Evolutionary conservation across 2,113 vertebrate genomes (phyloP).

Genomic region (Ailuropoda melanoleuca): DNA sequence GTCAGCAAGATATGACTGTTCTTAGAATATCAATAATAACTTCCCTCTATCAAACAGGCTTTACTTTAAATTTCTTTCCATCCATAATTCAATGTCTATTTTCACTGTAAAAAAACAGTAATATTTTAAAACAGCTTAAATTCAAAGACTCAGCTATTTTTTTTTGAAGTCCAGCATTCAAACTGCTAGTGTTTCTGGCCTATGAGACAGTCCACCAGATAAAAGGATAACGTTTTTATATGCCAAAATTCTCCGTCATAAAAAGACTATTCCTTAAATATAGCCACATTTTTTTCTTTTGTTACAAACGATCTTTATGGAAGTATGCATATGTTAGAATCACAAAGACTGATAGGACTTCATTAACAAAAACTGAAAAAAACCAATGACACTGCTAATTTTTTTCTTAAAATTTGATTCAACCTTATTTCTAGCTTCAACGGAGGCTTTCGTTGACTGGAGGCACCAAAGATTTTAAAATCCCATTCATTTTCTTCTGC

Average conservation of each 20-base stretch:
- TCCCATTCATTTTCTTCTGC: conserved; percentile 55
- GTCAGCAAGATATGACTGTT: background rate
- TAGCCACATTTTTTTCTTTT: conserved; percentile 63
- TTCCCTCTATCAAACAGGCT: background rate
- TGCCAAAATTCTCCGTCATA: conserved; percentile 28
- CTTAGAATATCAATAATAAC: background rate
- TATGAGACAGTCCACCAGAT: conserved; percentile 50
- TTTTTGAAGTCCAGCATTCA: conserved; percentile 50
- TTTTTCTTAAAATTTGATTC: conserved; percentile 21
- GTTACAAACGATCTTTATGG: conserved; percentile 56
- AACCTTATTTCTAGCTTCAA: conserved; percentile 31
- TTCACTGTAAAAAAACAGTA: background rate
- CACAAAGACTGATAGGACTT: conserved; percentile 45
- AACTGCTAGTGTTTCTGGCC: conserved; percentile 44
- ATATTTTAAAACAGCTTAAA: conserved; percentile 55
- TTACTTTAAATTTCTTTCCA: conserved; percentile 25
- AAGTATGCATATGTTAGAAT: conserved; percentile 46
- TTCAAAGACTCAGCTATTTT: conserved; percentile 39
- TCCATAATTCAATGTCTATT: background rate
- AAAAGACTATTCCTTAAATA: conserved; percentile 46
- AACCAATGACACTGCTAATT: background rate
- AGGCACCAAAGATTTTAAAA: conserved; percentile 36
- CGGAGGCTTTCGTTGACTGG: background rate
- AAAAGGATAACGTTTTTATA: conserved; percentile 59
- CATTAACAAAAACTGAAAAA: conserved; percentile 67